These are phyloP conservation scores for Ardeotis arabs DNA, from an alignment of 2,113 vertebrate genomes.

Conservation along the genomic window DNA sequence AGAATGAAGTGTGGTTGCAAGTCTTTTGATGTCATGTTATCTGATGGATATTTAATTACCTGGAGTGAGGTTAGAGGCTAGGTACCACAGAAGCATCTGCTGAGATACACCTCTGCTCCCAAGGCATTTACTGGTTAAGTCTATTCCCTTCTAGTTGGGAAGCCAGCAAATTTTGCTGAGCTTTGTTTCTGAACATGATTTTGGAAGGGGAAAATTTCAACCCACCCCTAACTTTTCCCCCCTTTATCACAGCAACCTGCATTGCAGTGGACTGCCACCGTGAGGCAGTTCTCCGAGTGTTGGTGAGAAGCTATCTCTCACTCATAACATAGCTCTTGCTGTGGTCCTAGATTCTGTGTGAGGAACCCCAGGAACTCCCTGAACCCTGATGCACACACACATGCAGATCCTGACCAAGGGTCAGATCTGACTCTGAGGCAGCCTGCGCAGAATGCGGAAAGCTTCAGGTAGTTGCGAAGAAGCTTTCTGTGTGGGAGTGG, in stretches of 20 bases:
- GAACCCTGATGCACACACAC: not conserved
- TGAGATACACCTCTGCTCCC: not conserved
- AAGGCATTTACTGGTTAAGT: not conserved
- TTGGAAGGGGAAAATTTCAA: not conserved
- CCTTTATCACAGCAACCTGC: not conserved
- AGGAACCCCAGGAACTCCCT: not conserved
- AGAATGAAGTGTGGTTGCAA: not conserved
- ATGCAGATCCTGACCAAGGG: not conserved
- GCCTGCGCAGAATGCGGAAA: not conserved
- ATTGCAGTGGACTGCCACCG: not conserved
- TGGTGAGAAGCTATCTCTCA: not conserved
- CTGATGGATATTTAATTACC: conserved; percentile 38
- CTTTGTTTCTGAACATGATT: not conserved
- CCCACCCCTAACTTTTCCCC: not conserved
- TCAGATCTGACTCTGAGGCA: not conserved
- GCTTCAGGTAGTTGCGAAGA: not conserved
- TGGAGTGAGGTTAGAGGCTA: not conserved
- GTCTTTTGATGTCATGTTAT: not conserved
- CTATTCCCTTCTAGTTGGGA: not conserved
- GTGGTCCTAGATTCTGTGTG: not conserved
- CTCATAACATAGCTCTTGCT: not conserved
- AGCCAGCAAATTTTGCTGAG: not conserved
- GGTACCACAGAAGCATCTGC: not conserved
- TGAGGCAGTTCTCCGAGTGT: not conserved
- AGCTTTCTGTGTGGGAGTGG: not conserved